Evolutionary conservation across 2,113 vertebrate species (phyloP), one percentile per base, ranked within the genome.

Genomic region (Bolborhynchus lineola): DNA sequence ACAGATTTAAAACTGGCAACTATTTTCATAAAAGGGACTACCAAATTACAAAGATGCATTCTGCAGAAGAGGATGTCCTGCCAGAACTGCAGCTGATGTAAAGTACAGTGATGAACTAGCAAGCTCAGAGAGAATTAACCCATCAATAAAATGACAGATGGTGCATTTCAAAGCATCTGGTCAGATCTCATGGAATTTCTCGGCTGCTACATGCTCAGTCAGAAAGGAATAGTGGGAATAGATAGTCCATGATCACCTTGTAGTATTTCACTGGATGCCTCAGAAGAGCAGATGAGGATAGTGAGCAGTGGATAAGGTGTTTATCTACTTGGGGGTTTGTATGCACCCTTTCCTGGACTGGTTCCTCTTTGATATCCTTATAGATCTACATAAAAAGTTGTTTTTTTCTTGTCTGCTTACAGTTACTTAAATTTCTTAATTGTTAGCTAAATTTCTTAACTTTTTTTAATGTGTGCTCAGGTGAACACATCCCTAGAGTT

Each of bases 1-100:
- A 75, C 42, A 81, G 37, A 75, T 69, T 91, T 84, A 95, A 94
- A 96, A 76, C 59, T 46, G 68, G 75, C 74, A 95, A 69, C 37
- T 49, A 31, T 92, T 95, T 78, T 88, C 57, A n/a, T 67, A 60
- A 92, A 92, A 42, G 16, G 17, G 49, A 82, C 57, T 92, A 95
- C 70, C 37, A 88, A 60, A 94, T 83, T 41, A 41, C 52, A 80
- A 80, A 76, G 39, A 67, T 1, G 4, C 17, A 13, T 70, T 86
- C 76, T 84, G 88, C 83, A 92, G 88, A 87, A 95, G 77, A 78
- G 81, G 91, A 92, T 1, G 5, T 57, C 42, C 87, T 93, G 81
- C 90, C 62, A 77, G 49, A 88, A 83, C 60, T 88, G 82, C 0
- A 0, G 67, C 77, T 80, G 87, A 78, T 91, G 82, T 33, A 90